Evolutionary conservation across 2,797 vertebrate species (phyloP).

Genomic region (Chiroxiphia lanceolata): DNA sequence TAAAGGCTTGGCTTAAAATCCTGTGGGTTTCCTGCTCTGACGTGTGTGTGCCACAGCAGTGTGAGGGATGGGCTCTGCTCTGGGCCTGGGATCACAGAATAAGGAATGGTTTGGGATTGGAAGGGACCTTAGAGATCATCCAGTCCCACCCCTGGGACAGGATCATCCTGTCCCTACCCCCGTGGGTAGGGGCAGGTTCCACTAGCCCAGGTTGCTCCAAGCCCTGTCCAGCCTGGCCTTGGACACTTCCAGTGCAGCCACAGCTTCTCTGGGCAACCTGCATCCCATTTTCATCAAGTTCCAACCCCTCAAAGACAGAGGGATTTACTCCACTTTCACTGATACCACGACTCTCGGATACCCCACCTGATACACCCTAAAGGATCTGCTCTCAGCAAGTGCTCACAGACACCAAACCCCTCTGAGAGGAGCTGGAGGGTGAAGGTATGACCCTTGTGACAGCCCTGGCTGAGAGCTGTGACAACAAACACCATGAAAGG

Average conservation of each 20-base stretch:
- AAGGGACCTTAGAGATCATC: not conserved
- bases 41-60: not conserved
- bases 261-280: not conserved
- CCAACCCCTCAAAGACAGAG: accelerated
- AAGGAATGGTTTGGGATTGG: not conserved
- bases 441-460: not conserved
- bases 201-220: not conserved
- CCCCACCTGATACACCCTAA: not conserved
- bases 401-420: not conserved
- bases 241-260: not conserved
- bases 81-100: not conserved
- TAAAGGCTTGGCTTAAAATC: not conserved
- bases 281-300: not conserved
- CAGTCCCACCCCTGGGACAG: not conserved
- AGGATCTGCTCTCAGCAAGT: not conserved
- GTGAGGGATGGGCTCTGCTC: not conserved
- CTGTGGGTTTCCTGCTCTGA: not conserved
- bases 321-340: not conserved
- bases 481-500: not conserved
- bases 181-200: not conserved
- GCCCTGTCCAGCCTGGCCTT: not conserved
- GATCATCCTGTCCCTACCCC: no score
- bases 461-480: not conserved
- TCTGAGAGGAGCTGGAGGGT: not conserved
- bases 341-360: accelerated